A percentile compares a stretch with the other conserved stretches of the same genome.
Conservation (phyloP, 2,797 vertebrate genomes). For the Dendrocincla fuliginosa region DNA sequence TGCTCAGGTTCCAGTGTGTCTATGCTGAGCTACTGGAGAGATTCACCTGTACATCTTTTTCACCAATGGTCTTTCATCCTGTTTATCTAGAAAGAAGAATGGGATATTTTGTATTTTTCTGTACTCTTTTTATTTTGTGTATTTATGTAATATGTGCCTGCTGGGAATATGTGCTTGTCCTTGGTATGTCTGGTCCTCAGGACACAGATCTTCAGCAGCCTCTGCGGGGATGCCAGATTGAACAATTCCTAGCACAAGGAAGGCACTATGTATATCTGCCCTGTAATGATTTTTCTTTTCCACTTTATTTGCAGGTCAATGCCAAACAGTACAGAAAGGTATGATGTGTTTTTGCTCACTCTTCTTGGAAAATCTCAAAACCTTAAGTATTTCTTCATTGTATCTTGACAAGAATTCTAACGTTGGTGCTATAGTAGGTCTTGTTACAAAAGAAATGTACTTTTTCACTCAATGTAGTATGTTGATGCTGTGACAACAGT, state of each 20-base stretch:
- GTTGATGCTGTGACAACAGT: background rate
- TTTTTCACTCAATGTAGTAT: background rate
- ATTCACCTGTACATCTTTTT: background rate
- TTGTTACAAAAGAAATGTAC: background rate
- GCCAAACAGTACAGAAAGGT: slow-evolving; percentile 82
- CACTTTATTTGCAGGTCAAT: slow-evolving; percentile 79
- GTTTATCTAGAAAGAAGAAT: background rate
- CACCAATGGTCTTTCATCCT: background rate
- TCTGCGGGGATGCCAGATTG: background rate
- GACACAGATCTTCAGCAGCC: background rate
- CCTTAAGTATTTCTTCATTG: slow-evolving; percentile 13
- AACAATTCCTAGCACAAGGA: background rate
- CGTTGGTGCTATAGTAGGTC: background rate
- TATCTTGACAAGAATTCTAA: background rate
- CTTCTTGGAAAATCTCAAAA: background rate
- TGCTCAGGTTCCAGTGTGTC: background rate
- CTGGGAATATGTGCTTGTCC: background rate
- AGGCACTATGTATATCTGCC: accelerated
- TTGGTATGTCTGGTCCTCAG: background rate
- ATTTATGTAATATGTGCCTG: background rate
- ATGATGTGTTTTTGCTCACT: background rate
- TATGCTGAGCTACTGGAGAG: background rate
- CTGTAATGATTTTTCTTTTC: background rate
- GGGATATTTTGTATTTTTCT: background rate
- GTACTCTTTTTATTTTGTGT: background rate